Evolutionary conservation across 2,888 invertebrate species (phyloP).

Genomic region (Ophion costatus): DNA sequence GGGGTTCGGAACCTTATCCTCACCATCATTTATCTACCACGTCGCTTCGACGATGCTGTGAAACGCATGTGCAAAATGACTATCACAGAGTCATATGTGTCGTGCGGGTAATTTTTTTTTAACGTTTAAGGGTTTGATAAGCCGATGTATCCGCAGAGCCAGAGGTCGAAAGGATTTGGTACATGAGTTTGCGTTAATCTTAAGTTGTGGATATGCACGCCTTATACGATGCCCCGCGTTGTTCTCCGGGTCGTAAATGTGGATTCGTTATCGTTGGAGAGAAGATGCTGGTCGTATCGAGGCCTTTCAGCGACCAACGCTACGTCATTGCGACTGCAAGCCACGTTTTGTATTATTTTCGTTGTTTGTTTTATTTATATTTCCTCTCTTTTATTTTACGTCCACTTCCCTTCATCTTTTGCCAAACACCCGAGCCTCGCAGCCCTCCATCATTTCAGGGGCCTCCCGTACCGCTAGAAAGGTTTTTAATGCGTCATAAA

Average conservation of each 20-base stretch:
- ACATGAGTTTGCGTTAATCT: too few relatives aligned
- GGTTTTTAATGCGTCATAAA: conserved; percentile 68
- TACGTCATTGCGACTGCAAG: conserved; percentile 8
- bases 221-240: neutral
- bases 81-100: too few relatives aligned
- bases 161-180: neutral
- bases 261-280: conserved; percentile 28
- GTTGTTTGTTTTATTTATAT: conserved; percentile 24
- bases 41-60: too few relatives aligned
- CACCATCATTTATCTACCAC: too few relatives aligned
- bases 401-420: conserved; percentile 48
- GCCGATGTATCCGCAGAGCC: neutral
- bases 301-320: conserved; percentile 15
- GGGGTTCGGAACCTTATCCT: too few relatives aligned
- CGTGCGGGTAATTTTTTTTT: too few relatives aligned
- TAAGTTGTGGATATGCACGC: conserved; percentile 2
- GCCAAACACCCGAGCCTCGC: conserved; percentile 30
- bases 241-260: conserved; percentile 24
- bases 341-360: conserved; percentile 28
- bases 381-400: conserved; percentile 9
- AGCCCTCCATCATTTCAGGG: conserved; percentile 53
- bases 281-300: conserved; percentile 34
- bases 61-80: too few relatives aligned
- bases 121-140: too few relatives aligned
- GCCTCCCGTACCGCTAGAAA: conserved; percentile 54